phyloP scores from a whole-genome alignment of 30 jellyfish, hydroid and myxozoan genomes.

The Cassiopea andromeda region DNA sequence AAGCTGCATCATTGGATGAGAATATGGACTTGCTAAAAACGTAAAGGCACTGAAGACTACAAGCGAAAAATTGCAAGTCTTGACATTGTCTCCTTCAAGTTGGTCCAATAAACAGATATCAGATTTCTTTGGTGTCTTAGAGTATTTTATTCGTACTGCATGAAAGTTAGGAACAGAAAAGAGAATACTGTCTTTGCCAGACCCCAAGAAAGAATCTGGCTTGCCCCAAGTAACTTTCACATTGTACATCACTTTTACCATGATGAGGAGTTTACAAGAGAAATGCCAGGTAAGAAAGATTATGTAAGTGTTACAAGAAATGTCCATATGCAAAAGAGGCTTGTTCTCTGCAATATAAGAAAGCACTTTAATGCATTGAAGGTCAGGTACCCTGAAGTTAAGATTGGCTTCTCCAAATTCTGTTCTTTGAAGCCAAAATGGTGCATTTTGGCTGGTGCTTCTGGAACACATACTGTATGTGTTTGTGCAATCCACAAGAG shows the following conservation, averaged over 20 bases:
- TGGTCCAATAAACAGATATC: no score
- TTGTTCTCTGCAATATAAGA: slow-evolving; percentile 66
- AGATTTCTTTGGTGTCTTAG: no score
- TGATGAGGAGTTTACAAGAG: slow-evolving; percentile 77
- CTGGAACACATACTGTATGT: slow-evolving; percentile 90
- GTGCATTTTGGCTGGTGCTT: slow-evolving; percentile 75
- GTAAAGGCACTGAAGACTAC: no score
- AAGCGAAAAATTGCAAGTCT: no score
- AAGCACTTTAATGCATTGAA: slow-evolving; percentile 60
- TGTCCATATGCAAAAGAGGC: slow-evolving; percentile 50
- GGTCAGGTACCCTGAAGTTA: slow-evolving; percentile 29
- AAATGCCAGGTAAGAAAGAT: slow-evolving; percentile 75
- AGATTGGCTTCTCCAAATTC: slow-evolving; percentile 77
- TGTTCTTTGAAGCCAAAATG: slow-evolving; percentile 79
- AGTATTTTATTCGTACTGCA: no score
- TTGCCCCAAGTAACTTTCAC: not conserved
- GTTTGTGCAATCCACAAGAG: slow-evolving; percentile 84
- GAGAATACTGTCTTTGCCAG: not conserved
- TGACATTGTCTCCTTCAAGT: no score
- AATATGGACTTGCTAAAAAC: not conserved
- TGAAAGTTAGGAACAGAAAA: not conserved
- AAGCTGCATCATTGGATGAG: no score
- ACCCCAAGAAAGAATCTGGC: not conserved
- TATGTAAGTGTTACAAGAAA: slow-evolving; percentile 52
- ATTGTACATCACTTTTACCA: slow-evolving; percentile 34